Conservation (phyloP, 2,888 invertebrate genomes). For the Philhelius pedissequus region DNA sequence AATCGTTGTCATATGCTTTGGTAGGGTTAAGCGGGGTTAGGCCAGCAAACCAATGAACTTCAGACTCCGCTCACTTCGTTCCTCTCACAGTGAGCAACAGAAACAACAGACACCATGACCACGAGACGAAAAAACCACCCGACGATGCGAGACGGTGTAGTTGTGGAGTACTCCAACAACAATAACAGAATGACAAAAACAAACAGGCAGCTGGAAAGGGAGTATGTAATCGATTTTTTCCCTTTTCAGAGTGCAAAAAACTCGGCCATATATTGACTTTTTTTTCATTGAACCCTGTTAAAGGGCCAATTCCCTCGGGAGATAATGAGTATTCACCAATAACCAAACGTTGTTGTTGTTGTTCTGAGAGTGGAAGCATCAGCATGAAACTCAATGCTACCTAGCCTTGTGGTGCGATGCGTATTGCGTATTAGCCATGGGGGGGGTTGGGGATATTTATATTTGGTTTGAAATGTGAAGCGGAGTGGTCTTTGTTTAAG, state of each 20-base stretch:
- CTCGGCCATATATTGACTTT: conserved; percentile 70
- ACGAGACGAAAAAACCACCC: too few species aligned
- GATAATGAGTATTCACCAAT: conserved; percentile 20
- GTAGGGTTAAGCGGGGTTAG: not conserved
- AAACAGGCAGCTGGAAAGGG: conserved; percentile 34
- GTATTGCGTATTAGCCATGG: not conserved
- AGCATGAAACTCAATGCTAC: not conserved
- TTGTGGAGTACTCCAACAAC: not conserved
- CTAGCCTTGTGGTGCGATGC: not conserved
- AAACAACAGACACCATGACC: not conserved
- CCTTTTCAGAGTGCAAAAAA: conserved; percentile 69
- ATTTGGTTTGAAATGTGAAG: conserved; percentile 16
- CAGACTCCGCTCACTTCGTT: not conserved
- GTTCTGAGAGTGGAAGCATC: not conserved
- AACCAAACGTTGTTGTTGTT: not conserved
- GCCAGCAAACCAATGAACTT: conserved; percentile 1
- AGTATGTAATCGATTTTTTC: conserved; percentile 59
- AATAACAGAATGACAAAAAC: not conserved
- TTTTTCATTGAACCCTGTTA: conserved; percentile 46
- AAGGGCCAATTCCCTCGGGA: conserved; percentile 53
- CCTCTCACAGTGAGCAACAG: not conserved
- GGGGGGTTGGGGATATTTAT: not conserved
- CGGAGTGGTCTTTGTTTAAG: conserved; percentile 7
- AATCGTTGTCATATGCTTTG: not conserved
- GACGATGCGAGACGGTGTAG: not conserved